phyloP scores from a whole-genome alignment of 2,113 vertebrate genomes.

The Zosterops pallidus region DNA sequence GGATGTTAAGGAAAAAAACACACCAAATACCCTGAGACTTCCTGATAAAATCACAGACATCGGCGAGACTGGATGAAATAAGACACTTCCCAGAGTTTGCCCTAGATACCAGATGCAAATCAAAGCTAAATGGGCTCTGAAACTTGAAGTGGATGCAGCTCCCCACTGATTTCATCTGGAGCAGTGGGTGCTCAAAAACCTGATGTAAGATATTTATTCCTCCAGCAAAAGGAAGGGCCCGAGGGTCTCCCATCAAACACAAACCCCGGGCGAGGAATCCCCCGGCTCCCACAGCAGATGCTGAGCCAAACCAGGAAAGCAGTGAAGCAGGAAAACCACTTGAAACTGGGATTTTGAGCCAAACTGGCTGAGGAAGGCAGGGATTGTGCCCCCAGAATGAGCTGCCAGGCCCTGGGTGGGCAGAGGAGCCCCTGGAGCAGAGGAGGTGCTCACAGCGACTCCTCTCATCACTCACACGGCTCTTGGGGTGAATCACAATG shows the following conservation, averaged over 20 bases:
- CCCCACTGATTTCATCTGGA: background rate
- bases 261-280: background rate
- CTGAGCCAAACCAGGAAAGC: background rate
- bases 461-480: background rate
- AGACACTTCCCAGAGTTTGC: slow-evolving; percentile 15
- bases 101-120: slow-evolving; percentile 46
- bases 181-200: background rate
- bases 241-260: background rate
- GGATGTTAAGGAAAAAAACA: background rate
- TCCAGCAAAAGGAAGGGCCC: background rate
- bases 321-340: background rate
- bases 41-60: slow-evolving; percentile 20
- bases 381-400: fast-evolving
- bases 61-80: background rate
- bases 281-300: background rate
- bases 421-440: background rate
- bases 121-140: slow-evolving; percentile 19
- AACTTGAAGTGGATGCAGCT: background rate
- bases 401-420: background rate
- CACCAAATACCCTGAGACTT: slow-evolving; percentile 14
- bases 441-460: background rate
- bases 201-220: background rate
- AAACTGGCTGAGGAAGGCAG: background rate
- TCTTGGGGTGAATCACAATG: fast-evolving
- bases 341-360: fast-evolving